These are phyloP conservation scores for Dimorphilus gyrociliatus DNA, from an alignment of 2,888 invertebrate genomes.

Conservation along the genomic window DNA sequence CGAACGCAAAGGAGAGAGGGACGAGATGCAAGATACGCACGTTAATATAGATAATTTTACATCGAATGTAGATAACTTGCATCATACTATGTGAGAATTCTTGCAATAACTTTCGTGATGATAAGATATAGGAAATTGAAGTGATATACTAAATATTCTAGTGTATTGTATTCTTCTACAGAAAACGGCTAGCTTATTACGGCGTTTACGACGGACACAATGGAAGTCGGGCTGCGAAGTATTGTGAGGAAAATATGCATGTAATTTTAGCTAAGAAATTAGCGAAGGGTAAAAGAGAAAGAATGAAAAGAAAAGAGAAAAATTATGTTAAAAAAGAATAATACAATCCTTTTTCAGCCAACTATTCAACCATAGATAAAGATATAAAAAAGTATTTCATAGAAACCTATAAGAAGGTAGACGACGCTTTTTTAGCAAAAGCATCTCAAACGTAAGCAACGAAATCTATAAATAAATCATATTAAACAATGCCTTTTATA, in stretches of 20 bases:
- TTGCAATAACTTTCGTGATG: neutral
- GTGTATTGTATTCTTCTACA: constrained; percentile 12
- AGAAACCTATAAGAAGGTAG: constrained; percentile 40
- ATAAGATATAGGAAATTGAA: neutral
- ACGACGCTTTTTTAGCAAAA: constrained; percentile 40
- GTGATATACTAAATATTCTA: neutral
- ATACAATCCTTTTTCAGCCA: too few species aligned
- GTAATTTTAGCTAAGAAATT: constrained; percentile 34
- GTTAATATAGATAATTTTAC: constrained; percentile 32
- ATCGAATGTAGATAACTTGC: constrained; percentile 15
- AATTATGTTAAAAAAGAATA: too few species aligned
- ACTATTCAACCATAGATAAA: constrained; percentile 26
- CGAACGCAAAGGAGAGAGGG: constrained; percentile 39
- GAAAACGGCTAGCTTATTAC: constrained; percentile 33
- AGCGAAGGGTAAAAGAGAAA: constrained; percentile 30
- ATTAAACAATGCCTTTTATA: constrained; percentile 1
- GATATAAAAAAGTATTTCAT: constrained; percentile 37
- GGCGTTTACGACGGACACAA: constrained; percentile 43
- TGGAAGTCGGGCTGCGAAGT: constrained; percentile 38
- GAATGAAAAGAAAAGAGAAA: too few species aligned
- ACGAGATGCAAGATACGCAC: constrained; percentile 43
- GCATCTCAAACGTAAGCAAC: constrained; percentile 36
- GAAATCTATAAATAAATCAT: neutral
- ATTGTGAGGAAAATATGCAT: constrained; percentile 36
- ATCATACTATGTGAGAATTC: constrained; percentile 29